These are phyloP conservation scores for Drosophila yooni DNA, from an alignment of 2,888 invertebrate species.

Conservation along the genomic window DNA sequence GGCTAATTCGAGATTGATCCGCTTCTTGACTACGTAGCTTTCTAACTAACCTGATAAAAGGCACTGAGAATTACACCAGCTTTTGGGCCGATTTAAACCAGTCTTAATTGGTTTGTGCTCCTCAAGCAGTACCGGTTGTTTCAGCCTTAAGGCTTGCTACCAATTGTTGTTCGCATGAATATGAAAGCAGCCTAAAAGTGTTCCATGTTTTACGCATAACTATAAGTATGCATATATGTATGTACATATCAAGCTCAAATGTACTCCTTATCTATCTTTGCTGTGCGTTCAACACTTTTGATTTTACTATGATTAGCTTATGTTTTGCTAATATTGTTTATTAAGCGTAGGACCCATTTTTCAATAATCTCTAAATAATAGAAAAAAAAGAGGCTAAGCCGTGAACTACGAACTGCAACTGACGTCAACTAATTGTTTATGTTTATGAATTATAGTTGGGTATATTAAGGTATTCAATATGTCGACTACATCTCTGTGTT, in stretches of 20 bases:
- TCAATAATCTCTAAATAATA: too few relatives aligned
- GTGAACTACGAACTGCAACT: not conserved
- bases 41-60: not conserved
- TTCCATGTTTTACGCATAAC: not conserved
- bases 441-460: not conserved
- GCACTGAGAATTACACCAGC: not conserved
- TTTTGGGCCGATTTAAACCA: not conserved
- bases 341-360: too few relatives aligned
- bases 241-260: not conserved
- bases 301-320: not conserved
- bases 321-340: not conserved
- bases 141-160: not conserved
- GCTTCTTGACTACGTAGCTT: not conserved
- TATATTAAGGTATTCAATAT: not conserved
- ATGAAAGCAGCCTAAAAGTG: constrained; percentile 26
- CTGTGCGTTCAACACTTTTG: not conserved
- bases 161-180: not conserved
- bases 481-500: not conserved
- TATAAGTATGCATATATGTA: not conserved
- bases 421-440: not conserved
- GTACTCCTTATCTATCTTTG: not conserved
- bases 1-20: not conserved
- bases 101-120: not conserved
- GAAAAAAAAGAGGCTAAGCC: not conserved
- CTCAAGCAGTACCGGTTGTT: not conserved